Base-by-base conservation (phyloP, 2,888 invertebrate genomes). In the Lacanobia wlatinum region DNA sequence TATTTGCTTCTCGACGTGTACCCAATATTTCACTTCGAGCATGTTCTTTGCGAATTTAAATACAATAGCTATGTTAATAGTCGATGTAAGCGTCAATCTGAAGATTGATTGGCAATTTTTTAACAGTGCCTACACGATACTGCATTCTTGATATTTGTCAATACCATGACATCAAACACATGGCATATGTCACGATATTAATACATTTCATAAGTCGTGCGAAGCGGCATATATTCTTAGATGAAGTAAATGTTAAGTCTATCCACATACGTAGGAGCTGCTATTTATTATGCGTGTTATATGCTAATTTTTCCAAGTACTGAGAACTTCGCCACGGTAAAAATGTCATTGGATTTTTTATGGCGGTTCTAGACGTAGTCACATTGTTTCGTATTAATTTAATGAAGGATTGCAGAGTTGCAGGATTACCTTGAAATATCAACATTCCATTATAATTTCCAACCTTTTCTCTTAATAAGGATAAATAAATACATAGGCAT, bases 241-340 rank as follows among this genome's bases (percentile, higher is more conserved):
- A 53, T 58, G 21, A 70, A 67, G 79, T 52, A 73, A 82, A 80
- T 73, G 66, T 55, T 69, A 67, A 69, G 53, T 12, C 52, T 67
- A 67, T 58, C 38, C 53, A 28, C 18, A 21, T n/a, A 65, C 43
- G 12, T 52, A 59, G n/a, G 28, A 61, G 34, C 28, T 64, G 61
- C 12, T 67, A 61, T 82, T 70, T 78, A 82, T 48, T 60, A 68
- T 56, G 62, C 34, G n/a, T 67, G 43, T 55, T 52, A 58, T 73
- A 70, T 82, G 78, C 28, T 1, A 82, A 73, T 78, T 63, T 64
- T 69, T 10, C 28, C 10, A 60, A 77, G 61, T 38, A 70, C 46
- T 59, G n/a, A 46, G 52, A 62, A 76, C 53, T 64, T 46, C 18
- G 10, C 43, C 23, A 58, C 21, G 60, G 28, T 28, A 81, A 61